Percentiles rank a stretch among this genome's conserved stretches.
phyloP scores from a whole-genome alignment of 2,888 invertebrate genomes.

The Clusia tigrina region DNA sequence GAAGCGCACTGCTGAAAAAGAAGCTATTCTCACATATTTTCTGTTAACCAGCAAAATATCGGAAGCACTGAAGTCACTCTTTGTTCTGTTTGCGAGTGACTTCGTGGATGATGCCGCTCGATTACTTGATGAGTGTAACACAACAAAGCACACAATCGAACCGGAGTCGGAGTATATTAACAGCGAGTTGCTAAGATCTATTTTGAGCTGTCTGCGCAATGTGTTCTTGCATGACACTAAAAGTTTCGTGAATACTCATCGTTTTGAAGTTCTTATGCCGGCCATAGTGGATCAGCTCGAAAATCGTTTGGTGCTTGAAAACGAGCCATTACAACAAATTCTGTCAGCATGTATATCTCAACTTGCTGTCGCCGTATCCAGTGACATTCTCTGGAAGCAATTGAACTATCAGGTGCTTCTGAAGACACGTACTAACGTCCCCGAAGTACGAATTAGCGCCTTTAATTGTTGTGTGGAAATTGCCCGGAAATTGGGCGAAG shows the following conservation, averaged over 20 bases:
- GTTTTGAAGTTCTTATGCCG: slow-evolving; percentile 84
- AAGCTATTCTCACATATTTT: slow-evolving; percentile 73
- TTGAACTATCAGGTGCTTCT: slow-evolving; percentile 88
- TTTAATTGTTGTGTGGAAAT: slow-evolving; percentile 79
- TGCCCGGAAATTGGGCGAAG: slow-evolving; percentile 85
- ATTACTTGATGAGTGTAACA: slow-evolving; percentile 76
- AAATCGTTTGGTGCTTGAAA: slow-evolving; percentile 70
- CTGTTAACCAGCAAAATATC: slow-evolving; percentile 80
- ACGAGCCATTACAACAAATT: slow-evolving; percentile 68
- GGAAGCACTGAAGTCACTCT: slow-evolving; percentile 83
- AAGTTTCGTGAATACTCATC: slow-evolving; percentile 83
- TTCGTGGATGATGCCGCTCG: slow-evolving; percentile 79
- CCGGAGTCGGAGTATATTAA: slow-evolving; percentile 65
- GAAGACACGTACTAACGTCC: slow-evolving; percentile 81
- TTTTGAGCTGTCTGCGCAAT: slow-evolving; percentile 77
- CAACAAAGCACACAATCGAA: slow-evolving; percentile 64
- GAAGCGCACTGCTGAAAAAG: slow-evolving; percentile 64
- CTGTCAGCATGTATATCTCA: slow-evolving; percentile 84
- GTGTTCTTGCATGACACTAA: slow-evolving; percentile 86
- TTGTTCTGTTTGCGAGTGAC: slow-evolving; percentile 88
- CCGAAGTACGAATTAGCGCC: slow-evolving; percentile 77
- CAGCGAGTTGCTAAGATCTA: slow-evolving; percentile 68
- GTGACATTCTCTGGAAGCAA: slow-evolving; percentile 89
- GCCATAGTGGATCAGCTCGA: slow-evolving; percentile 90
- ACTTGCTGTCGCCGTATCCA: slow-evolving; percentile 82